phyloP scores from a whole-genome alignment of 2,113 vertebrate genomes.

The Pelodiscus sinensis region DNA sequence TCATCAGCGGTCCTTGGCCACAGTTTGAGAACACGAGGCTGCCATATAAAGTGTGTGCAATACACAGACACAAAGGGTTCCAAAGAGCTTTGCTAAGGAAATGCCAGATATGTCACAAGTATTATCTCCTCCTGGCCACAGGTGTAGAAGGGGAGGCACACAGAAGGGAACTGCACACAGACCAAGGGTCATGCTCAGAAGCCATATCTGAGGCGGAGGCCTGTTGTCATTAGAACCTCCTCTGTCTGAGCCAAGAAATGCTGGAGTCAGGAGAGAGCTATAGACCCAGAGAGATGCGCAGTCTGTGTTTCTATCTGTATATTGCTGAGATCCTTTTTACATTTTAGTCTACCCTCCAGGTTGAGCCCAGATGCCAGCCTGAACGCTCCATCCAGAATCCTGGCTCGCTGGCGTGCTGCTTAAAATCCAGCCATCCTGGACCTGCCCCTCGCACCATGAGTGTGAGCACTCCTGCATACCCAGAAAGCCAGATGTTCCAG shows the following conservation, averaged over 20 bases:
- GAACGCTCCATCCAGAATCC: neutral
- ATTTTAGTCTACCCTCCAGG: neutral
- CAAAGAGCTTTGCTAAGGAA: neutral
- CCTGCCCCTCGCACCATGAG: neutral
- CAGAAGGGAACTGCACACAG: neutral
- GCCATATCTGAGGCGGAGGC: fast-evolving
- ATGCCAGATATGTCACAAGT: neutral
- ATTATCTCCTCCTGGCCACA: neutral
- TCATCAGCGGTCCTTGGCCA: neutral
- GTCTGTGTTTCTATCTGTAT: neutral
- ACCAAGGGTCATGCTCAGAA: fast-evolving
- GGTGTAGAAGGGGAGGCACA: neutral
- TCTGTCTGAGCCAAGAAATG: neutral
- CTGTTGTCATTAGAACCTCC: neutral
- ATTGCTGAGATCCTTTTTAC: neutral
- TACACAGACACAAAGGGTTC: neutral
- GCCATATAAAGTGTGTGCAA: neutral
- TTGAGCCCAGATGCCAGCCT: neutral
- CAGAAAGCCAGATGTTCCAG: neutral
- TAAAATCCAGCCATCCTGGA: neutral
- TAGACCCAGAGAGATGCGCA: fast-evolving
- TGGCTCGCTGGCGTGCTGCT: neutral
- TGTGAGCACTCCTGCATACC: neutral
- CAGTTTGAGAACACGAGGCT: neutral
- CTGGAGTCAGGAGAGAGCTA: neutral